Percentiles rank a stretch among this genome's conserved stretches.
Conservation (phyloP, 2,797 vertebrate genomes). For the Pangasius macronema region DNA sequence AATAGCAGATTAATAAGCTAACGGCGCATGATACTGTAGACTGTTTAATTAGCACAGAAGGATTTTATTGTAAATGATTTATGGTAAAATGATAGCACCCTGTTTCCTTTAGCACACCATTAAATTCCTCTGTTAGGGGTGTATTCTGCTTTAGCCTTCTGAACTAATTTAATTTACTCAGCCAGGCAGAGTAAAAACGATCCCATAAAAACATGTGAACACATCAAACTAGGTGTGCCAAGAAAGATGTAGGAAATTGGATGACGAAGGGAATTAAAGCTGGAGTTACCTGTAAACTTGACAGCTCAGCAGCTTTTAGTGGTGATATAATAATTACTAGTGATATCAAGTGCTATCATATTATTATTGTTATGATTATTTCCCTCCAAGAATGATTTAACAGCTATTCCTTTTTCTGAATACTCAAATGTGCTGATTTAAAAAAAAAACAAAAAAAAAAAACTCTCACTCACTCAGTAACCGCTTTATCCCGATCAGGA, state of each 20-base stretch:
- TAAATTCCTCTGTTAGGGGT: slow-evolving; percentile 17
- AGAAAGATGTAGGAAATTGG: slow-evolving; percentile 63
- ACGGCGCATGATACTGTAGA: neutral
- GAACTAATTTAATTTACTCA: slow-evolving; percentile 54
- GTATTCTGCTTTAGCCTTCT: slow-evolving; percentile 56
- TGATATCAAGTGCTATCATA: no score
- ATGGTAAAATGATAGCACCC: neutral
- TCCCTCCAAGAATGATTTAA: neutral
- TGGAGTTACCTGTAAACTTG: slow-evolving; percentile 73
- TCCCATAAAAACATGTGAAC: slow-evolving; percentile 54
- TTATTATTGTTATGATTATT: neutral
- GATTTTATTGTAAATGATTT: neutral
- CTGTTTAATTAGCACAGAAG: neutral
- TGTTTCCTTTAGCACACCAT: neutral
- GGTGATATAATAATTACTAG: neutral
- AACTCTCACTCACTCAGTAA: no score
- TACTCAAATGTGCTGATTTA: neutral
- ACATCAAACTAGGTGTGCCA: slow-evolving; percentile 57
- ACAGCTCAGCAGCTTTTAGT: slow-evolving; percentile 36
- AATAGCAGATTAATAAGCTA: neutral
- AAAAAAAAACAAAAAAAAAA: neutral
- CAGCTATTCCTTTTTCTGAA: neutral
- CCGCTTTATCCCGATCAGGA: no score
- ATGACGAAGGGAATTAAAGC: slow-evolving; percentile 75
- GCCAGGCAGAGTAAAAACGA: slow-evolving; percentile 60